Conservation (phyloP, 2,113 vertebrate genomes). For the Bungarus multicinctus region DNA sequence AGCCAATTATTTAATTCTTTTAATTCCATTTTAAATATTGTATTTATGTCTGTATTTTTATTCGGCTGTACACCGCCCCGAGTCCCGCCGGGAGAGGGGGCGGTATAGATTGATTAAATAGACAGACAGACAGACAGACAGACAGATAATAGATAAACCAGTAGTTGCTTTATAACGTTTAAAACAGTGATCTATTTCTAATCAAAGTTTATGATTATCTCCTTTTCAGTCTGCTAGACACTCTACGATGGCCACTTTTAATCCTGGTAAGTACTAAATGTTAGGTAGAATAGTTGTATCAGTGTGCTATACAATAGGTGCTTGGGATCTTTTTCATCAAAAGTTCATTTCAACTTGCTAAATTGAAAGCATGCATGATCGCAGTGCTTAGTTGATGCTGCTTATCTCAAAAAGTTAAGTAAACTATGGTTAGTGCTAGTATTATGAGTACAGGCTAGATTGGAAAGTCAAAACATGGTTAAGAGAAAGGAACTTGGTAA, state of each 20-base stretch:
- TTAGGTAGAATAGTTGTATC: background rate
- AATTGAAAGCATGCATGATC: background rate
- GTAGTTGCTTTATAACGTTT: background rate
- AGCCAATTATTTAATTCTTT: no score
- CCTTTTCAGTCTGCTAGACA: background rate
- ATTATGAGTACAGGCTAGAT: background rate
- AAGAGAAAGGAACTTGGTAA: background rate
- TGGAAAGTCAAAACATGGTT: background rate
- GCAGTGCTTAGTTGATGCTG: background rate
- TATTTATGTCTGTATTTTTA: no score
- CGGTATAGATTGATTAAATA: no score
- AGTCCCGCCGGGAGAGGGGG: no score
- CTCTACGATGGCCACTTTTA: background rate
- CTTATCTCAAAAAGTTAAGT: background rate
- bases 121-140: no score
- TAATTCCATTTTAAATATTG: no score
- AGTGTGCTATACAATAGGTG: background rate
- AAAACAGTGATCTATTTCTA: background rate
- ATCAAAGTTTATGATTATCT: slow-evolving; percentile 22
- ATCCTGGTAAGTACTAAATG: slow-evolving; percentile 42
- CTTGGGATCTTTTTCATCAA: background rate
- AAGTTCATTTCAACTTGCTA: background rate
- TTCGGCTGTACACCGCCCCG: no score
- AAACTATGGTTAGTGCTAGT: background rate
- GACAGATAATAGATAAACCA: no score